Percentiles rank a stretch among this genome's conserved stretches.
phyloP scores from a whole-genome alignment of 2,888 invertebrate genomes.

The Thereva unica region DNA sequence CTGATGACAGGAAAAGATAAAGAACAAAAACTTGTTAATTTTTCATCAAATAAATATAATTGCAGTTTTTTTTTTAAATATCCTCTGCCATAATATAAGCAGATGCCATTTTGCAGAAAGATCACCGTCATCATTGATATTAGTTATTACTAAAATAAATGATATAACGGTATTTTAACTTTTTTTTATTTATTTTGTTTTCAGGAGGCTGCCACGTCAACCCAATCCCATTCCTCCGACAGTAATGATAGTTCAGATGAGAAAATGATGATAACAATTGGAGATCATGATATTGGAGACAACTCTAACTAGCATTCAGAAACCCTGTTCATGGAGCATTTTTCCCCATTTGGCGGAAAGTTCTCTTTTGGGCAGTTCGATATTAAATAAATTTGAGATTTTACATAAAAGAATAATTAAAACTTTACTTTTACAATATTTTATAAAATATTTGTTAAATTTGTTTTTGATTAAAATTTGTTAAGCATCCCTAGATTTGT shows the following conservation, averaged over 20 bases:
- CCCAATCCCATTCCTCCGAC: slow-evolving; percentile 72
- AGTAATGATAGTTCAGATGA: slow-evolving; percentile 74
- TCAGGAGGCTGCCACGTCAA: slow-evolving; percentile 74
- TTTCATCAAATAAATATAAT: no score
- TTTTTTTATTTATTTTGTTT: slow-evolving; percentile 42
- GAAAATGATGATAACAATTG: slow-evolving; percentile 66
- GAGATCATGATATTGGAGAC: slow-evolving; percentile 54
- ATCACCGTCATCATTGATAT: no score
- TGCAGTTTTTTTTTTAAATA: no score
- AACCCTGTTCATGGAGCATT: slow-evolving; percentile 65
- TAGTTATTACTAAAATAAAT: no score
- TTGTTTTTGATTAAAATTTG: neutral
- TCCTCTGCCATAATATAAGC: no score
- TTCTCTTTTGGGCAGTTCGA: slow-evolving; percentile 42
- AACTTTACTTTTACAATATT: neutral
- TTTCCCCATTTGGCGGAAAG: slow-evolving; percentile 58
- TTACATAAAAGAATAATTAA: neutral
- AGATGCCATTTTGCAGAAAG: no score
- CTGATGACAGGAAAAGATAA: no score
- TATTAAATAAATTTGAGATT: slow-evolving; percentile 35
- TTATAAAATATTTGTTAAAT: slow-evolving; percentile 9
- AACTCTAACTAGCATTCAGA: slow-evolving; percentile 54
- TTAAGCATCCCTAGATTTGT: neutral
- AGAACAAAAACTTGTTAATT: no score
- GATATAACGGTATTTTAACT: slow-evolving; percentile 21